phyloP scores from a whole-genome alignment of 1,140 invertebrate genomes.

The Leptonema lineaticorne region DNA sequence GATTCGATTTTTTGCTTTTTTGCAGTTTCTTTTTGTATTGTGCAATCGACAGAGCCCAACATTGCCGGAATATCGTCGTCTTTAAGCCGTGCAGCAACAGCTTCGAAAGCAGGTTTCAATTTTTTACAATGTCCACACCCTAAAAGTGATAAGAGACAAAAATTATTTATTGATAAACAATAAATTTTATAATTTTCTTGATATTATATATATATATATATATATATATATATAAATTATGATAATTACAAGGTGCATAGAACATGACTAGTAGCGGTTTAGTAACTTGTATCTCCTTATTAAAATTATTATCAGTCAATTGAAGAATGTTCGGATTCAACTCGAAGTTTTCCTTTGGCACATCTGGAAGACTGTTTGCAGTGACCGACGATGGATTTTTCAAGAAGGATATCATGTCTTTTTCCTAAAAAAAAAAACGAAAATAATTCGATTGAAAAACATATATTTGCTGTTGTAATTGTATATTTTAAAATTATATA shows the following conservation, averaged over 20 bases:
- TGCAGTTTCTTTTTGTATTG: slow-evolving; percentile 58
- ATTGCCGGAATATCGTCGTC: slow-evolving; percentile 56
- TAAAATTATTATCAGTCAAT: slow-evolving; percentile 58
- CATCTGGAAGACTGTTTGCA: slow-evolving; percentile 45
- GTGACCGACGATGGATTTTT: slow-evolving; percentile 59
- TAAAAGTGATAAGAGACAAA: slow-evolving; percentile 45
- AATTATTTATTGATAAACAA: slow-evolving; percentile 2
- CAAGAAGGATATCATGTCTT: slow-evolving; percentile 68
- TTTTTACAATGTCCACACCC: slow-evolving; percentile 79
- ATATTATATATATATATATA: not conserved
- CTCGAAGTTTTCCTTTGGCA: slow-evolving; percentile 44
- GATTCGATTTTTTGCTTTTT: slow-evolving; percentile 63
- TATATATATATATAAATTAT: slow-evolving; percentile 3
- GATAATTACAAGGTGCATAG: slow-evolving; percentile 73
- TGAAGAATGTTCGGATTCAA: slow-evolving; percentile 50
- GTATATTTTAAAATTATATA: slow-evolving; percentile 28
- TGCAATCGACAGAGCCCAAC: slow-evolving; percentile 71
- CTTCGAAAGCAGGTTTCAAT: slow-evolving; percentile 68
- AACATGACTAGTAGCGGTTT: slow-evolving; percentile 74
- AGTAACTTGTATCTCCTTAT: slow-evolving; percentile 60
- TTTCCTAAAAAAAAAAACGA: slow-evolving; percentile 50
- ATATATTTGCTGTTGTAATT: slow-evolving; percentile 13
- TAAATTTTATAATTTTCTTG: not conserved
- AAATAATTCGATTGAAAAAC: slow-evolving; percentile 25
- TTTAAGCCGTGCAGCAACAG: slow-evolving; percentile 63